A percentile compares a stretch with the other conserved stretches of the same genome.
Evolutionary conservation across 2,113 vertebrate genomes (phyloP).

Genomic region (Loxodonta africana): DNA sequence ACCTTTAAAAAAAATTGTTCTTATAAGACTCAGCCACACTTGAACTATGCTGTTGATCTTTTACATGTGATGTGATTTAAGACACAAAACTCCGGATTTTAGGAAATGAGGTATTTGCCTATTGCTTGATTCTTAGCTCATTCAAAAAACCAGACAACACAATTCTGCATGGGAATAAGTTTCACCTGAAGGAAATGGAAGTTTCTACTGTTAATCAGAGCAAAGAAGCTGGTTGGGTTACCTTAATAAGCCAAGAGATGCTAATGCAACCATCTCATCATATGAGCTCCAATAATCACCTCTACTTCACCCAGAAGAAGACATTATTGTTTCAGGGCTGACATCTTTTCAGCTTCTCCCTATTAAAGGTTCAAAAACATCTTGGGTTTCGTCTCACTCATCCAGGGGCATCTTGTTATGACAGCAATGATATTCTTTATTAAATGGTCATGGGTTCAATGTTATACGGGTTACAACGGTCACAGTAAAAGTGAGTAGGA

Average conservation of each 20-base stretch:
- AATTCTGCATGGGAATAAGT: background rate
- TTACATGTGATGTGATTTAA: constrained; percentile 51
- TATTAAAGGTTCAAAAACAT: constrained; percentile 28
- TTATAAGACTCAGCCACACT: constrained; percentile 33
- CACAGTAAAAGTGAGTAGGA: constrained; percentile 39
- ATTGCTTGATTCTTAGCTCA: constrained; percentile 45
- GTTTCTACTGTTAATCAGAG: constrained; percentile 23
- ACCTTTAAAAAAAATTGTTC: constrained; percentile 41
- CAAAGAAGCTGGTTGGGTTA: constrained; percentile 24
- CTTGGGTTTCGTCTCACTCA: constrained; percentile 27
- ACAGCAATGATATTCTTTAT: constrained; percentile 35
- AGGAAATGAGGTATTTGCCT: constrained; percentile 40
- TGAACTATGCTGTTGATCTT: constrained; percentile 21
- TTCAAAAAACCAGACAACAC: constrained; percentile 18
- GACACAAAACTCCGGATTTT: constrained; percentile 10
- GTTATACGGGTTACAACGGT: background rate
- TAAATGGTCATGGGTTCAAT: background rate
- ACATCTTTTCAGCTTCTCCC: constrained; percentile 47
- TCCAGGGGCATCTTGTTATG: background rate
- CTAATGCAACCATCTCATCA: background rate
- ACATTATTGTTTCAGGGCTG: background rate
- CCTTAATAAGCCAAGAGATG: constrained; percentile 1
- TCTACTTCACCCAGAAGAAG: background rate
- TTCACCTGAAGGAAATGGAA: constrained; percentile 4
- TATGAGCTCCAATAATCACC: background rate